Conservation (phyloP, 2,797 vertebrate species). For the Mallotus villosus region DNA sequence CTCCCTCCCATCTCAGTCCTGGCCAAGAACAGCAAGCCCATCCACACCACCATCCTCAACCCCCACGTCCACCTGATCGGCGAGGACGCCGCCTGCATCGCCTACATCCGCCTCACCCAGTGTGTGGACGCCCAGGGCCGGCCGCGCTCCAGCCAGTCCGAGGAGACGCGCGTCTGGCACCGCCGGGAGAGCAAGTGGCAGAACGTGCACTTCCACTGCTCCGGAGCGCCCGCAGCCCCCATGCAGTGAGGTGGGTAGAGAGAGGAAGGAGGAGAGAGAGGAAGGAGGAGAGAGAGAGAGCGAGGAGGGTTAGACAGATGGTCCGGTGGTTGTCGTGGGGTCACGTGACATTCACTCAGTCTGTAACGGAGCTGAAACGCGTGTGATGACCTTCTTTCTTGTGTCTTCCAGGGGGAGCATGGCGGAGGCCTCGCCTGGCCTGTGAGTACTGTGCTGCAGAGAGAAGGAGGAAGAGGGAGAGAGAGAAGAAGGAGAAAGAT, state of each 20-base stretch:
- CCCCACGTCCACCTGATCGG: slow-evolving; percentile 96
- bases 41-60: slow-evolving; percentile 97
- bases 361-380: background rate
- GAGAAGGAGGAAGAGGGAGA: slow-evolving; percentile 38
- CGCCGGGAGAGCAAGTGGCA: slow-evolving; percentile 97
- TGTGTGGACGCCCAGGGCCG: slow-evolving; percentile 89
- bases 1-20: slow-evolving; percentile 71
- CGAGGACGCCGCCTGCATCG: slow-evolving; percentile 93
- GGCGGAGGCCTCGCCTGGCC: slow-evolving; percentile 50
- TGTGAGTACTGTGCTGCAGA: slow-evolving; percentile 65
- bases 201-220: slow-evolving; percentile 98
- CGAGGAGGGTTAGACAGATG: background rate
- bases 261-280: background rate
- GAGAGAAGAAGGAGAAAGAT: slow-evolving; percentile 34
- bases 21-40: slow-evolving; percentile 95
- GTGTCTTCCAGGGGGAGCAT: slow-evolving; percentile 49
- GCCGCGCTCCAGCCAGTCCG: slow-evolving; percentile 93
- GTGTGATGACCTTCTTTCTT: slow-evolving; percentile 5
- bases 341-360: background rate
- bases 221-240: slow-evolving; percentile 90
- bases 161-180: slow-evolving; percentile 97
- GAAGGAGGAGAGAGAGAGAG: background rate
- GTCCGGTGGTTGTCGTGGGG: background rate
- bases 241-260: slow-evolving; percentile 87
- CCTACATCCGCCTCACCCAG: slow-evolving; percentile 95